Evolutionary conservation across 92 coral and sea anemone genomes (phyloP).

Genomic region (Palythoa caribaeorum): DNA sequence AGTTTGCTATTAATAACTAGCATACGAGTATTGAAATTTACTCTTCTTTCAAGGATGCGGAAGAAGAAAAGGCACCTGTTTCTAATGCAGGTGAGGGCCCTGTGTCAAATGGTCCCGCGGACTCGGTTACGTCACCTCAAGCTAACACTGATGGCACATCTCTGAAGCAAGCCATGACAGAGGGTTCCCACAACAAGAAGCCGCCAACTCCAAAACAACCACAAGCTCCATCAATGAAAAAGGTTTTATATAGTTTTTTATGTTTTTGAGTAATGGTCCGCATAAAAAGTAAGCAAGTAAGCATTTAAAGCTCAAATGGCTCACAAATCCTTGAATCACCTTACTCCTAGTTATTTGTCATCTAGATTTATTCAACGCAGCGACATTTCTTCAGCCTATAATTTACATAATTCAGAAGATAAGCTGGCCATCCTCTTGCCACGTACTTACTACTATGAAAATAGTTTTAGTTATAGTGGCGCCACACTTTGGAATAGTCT

Average conservation of each 20-base stretch:
- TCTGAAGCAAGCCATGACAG: slow-evolving; percentile 4
- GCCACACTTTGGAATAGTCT: too few species aligned
- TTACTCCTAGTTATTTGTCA: too few species aligned
- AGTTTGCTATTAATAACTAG: background rate
- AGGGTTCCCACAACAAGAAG: slow-evolving; percentile 10
- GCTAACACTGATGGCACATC: background rate
- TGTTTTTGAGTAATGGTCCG: background rate
- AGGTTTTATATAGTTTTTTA: background rate
- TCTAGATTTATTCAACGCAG: too few species aligned
- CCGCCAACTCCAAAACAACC: slow-evolving; percentile 15
- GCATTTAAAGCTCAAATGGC: too few species aligned
- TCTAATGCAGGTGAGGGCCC: background rate
- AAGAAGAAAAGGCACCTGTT: slow-evolving; percentile 2
- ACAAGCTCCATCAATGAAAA: slow-evolving; percentile 35
- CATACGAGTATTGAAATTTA: too few species aligned
- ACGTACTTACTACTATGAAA: too few species aligned
- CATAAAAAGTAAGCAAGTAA: too few species aligned
- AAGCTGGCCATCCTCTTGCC: too few species aligned
- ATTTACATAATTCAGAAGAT: too few species aligned
- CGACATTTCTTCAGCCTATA: too few species aligned
- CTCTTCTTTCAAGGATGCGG: slow-evolving; percentile 1
- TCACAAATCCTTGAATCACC: too few species aligned
- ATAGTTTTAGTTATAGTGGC: too few species aligned
- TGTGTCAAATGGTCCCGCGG: background rate
- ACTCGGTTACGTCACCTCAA: background rate